A percentile compares a stretch with the other conserved stretches of the same genome.
These are phyloP conservation scores for Archegozetes longisetosus DNA, from an alignment of 1,140 invertebrate species.

Conservation along the genomic window DNA sequence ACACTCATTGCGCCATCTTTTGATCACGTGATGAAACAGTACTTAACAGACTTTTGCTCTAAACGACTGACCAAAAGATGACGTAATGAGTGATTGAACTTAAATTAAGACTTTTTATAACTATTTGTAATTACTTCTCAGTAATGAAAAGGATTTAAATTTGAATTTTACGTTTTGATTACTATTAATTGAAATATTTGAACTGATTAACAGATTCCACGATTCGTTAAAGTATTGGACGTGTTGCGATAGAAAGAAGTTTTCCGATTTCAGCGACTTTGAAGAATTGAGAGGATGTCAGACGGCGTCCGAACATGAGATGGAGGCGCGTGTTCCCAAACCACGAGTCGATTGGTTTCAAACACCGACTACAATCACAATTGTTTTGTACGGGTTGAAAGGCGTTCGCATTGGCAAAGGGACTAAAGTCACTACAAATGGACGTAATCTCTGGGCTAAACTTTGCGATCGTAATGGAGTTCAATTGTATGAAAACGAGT, in stretches of 20 bases:
- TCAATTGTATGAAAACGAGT: neutral
- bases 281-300: constrained; percentile 3
- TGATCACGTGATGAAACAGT: too few species aligned
- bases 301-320: neutral
- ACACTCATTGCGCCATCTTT: too few species aligned
- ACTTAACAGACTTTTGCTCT: too few species aligned
- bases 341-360: constrained; percentile 9
- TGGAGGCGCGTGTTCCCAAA: neutral
- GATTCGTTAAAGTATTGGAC: constrained; percentile 10
- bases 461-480: neutral
- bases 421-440: neutral
- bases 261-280: constrained; percentile 13
- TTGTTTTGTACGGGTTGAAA: constrained; percentile 10
- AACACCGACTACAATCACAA: neutral
- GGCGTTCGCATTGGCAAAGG: neutral
- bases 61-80: too few species aligned
- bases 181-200: neutral
- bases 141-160: too few species aligned
- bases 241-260: constrained; percentile 9
- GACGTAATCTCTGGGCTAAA: neutral
- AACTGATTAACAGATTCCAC: constrained; percentile 1
- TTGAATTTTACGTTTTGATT: too few species aligned
- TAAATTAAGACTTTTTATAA: too few species aligned
- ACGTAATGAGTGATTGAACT: too few species aligned
- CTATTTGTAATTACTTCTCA: too few species aligned